phyloP scores from a whole-genome alignment of 2,888 invertebrate species.

The Ochropleura leucogaster region DNA sequence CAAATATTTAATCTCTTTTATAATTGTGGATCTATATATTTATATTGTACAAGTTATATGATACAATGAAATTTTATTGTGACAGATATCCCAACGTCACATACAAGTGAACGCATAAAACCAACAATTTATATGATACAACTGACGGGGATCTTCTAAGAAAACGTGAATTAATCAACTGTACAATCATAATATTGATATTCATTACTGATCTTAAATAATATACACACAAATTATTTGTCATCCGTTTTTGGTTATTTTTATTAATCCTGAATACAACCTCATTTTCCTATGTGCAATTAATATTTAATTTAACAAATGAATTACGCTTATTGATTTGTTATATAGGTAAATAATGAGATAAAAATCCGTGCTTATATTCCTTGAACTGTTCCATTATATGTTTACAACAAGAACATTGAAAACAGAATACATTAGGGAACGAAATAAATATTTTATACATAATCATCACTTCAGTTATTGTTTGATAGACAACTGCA shows the following conservation, averaged over 20 bases:
- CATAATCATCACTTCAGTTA: slow-evolving; percentile 54
- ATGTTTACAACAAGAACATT: slow-evolving; percentile 55
- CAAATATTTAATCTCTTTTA: slow-evolving; percentile 91
- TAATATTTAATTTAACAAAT: slow-evolving; percentile 82
- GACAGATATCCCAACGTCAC: slow-evolving; percentile 81
- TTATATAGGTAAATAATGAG: slow-evolving; percentile 71
- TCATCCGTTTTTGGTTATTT: slow-evolving; percentile 82
- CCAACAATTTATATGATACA: slow-evolving; percentile 75
- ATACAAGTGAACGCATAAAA: slow-evolving; percentile 77
- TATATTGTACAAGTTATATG: slow-evolving; percentile 90
- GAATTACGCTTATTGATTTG: slow-evolving; percentile 77
- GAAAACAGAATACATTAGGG: slow-evolving; percentile 73
- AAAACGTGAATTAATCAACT: slow-evolving; percentile 82
- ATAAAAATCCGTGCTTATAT: slow-evolving; percentile 85
- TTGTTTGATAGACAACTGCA: slow-evolving; percentile 54
- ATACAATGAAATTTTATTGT: slow-evolving; percentile 87
- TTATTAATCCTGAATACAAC: slow-evolving; percentile 88
- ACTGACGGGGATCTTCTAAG: slow-evolving; percentile 79
- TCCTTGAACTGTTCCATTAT: slow-evolving; percentile 82
- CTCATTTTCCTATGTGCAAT: slow-evolving; percentile 89
- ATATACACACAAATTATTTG: slow-evolving; percentile 90
- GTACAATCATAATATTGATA: slow-evolving; percentile 86
- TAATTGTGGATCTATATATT: slow-evolving; percentile 91
- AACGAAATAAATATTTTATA: slow-evolving; percentile 55
- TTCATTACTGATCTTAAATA: slow-evolving; percentile 83